Percentiles rank a stretch among this genome's conserved stretches.
Conservation (phyloP, 2,888 invertebrate genomes). For the Amaurobius ferox region DNA sequence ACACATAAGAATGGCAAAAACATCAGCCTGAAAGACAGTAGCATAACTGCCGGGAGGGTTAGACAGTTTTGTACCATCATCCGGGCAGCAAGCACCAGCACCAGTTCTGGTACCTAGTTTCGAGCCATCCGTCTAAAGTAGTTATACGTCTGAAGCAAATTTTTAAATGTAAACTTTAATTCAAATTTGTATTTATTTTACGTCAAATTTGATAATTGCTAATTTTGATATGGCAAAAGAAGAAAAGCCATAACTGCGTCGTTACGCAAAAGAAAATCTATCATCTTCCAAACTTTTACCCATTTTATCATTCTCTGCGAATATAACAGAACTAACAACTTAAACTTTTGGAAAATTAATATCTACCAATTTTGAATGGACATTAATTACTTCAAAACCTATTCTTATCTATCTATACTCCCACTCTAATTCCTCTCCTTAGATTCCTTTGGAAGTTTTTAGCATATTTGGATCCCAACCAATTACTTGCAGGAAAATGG, state of each 20-base stretch:
- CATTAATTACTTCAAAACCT: neutral
- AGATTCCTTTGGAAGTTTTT: neutral
- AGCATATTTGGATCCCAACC: slow-evolving; percentile 15
- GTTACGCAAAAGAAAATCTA: neutral
- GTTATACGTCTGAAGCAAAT: too few relatives aligned
- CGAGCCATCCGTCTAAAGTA: too few relatives aligned
- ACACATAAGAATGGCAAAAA: too few relatives aligned
- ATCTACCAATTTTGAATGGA: neutral
- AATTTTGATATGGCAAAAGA: neutral
- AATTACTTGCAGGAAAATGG: slow-evolving; percentile 42
- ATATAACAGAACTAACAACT: neutral
- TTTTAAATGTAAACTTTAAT: too few relatives aligned
- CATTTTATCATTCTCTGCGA: neutral
- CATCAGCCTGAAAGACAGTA: too few relatives aligned
- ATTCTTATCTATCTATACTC: neutral
- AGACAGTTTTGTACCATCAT: too few relatives aligned
- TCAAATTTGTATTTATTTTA: too few relatives aligned
- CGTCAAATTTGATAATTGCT: neutral
- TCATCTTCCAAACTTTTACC: neutral
- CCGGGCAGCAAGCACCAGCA: too few relatives aligned
- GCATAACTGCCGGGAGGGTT: too few relatives aligned
- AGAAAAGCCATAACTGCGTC: neutral
- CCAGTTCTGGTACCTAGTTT: too few relatives aligned
- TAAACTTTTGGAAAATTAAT: neutral
- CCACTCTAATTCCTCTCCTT: neutral